These are phyloP conservation scores for Podarcis muralis DNA, from an alignment of 2,113 vertebrate species.

Conservation along the genomic window DNA sequence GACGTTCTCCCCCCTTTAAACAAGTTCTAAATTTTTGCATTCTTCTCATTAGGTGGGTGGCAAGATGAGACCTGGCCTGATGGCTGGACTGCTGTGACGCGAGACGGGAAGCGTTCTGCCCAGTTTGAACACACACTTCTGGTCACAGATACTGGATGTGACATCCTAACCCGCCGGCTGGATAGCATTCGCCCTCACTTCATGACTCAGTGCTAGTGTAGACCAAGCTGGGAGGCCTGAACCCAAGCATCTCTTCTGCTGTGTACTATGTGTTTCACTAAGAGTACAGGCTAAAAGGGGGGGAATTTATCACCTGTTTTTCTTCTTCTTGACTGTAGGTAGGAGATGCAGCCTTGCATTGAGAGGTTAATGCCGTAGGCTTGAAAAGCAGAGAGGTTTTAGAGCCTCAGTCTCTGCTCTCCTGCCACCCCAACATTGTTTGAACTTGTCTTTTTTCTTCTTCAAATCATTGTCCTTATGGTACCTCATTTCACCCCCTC, in stretches of 20 bases:
- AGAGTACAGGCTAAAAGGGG: conserved; percentile 69
- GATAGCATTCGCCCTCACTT: conserved; percentile 90
- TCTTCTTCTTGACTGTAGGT: conserved; percentile 71
- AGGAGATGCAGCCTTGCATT: conserved; percentile 52
- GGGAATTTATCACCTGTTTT: conserved; percentile 62
- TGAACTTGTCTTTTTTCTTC: conserved; percentile 8
- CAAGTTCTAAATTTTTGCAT: background rate
- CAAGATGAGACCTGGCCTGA: conserved; percentile 99
- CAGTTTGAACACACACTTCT: conserved; percentile 98
- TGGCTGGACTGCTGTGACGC: conserved; percentile 95
- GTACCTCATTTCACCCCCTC: conserved; percentile 54
- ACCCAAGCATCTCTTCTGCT: conserved; percentile 31
- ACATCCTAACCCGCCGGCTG: conserved; percentile 89
- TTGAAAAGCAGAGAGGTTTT: conserved; percentile 68
- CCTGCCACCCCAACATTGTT: conserved; percentile 42
- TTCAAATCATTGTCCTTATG: conserved; percentile 52
- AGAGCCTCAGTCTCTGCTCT: conserved; percentile 58
- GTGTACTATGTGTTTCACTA: conserved; percentile 72
- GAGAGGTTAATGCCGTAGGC: conserved; percentile 60
- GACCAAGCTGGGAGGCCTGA: conserved; percentile 44
- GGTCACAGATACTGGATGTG: conserved; percentile 94
- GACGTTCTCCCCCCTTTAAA: too few relatives aligned
- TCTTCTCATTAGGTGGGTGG: conserved; percentile 87
- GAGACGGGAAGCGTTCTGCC: conserved; percentile 95
- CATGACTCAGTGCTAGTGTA: conserved; percentile 84